Conservation (phyloP, 2,797 vertebrate species). For the Dipus sagitta region DNA sequence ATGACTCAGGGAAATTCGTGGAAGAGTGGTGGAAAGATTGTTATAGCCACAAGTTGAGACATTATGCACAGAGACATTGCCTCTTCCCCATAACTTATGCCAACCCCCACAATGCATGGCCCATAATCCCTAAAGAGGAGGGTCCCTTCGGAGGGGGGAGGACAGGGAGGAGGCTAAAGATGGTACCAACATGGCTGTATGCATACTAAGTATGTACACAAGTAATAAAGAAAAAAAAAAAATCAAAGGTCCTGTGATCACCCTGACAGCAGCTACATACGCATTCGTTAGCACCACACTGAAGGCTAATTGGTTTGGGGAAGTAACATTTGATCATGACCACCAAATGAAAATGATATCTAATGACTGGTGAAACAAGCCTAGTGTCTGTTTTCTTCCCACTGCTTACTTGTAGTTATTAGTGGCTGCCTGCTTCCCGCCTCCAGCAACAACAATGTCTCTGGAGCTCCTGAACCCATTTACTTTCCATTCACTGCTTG, state of each 20-base stretch:
- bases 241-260: slow-evolving; percentile 38
- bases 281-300: neutral
- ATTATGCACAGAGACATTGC: too few relatives aligned
- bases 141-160: too few relatives aligned
- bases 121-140: too few relatives aligned
- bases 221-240: neutral
- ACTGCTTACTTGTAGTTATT: slow-evolving; percentile 64
- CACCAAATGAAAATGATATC: neutral
- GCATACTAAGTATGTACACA: too few relatives aligned
- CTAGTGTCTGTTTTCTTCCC: neutral
- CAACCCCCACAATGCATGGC: too few relatives aligned
- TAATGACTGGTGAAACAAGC: slow-evolving; percentile 49
- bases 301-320: slow-evolving; percentile 57
- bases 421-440: slow-evolving; percentile 50
- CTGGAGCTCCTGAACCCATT: slow-evolving; percentile 61
- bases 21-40: too few relatives aligned
- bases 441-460: slow-evolving; percentile 36
- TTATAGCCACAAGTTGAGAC: too few relatives aligned
- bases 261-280: neutral
- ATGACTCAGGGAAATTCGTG: too few relatives aligned
- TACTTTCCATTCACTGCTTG: slow-evolving; percentile 67
- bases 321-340: slow-evolving; percentile 35
- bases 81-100: too few relatives aligned
- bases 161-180: too few relatives aligned
- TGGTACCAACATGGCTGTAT: too few relatives aligned